Evolutionary conservation across 2,888 invertebrate genomes (phyloP).

Genomic region (Diogma glabrata): DNA sequence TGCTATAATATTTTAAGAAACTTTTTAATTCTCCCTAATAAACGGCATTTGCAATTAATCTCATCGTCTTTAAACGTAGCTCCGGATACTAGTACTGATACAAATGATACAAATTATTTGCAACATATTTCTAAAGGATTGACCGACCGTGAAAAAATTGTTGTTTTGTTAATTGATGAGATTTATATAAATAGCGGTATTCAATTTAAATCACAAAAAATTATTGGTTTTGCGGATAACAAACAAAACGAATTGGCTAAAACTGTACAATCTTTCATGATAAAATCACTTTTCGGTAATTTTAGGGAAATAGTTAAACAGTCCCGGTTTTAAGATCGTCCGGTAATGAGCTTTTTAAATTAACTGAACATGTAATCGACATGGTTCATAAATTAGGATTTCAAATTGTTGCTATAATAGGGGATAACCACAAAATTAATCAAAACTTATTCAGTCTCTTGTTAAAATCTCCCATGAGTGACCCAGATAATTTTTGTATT

Average conservation of each 20-base stretch:
- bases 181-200: slow-evolving; percentile 1
- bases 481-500: too few species aligned
- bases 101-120: too few species aligned
- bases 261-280: slow-evolving; percentile 1
- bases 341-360: background rate
- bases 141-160: background rate
- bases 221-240: background rate
- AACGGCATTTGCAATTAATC: too few species aligned
- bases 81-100: too few species aligned
- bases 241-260: background rate
- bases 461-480: too few species aligned
- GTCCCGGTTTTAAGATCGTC: background rate
- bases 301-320: slow-evolving; percentile 1
- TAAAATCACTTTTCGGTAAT: background rate
- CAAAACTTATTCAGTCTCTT: slow-evolving; percentile 2
- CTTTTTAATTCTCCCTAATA: too few species aligned
- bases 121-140: background rate
- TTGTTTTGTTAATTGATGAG: slow-evolving; percentile 3
- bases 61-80: too few species aligned
- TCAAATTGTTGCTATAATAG: background rate
- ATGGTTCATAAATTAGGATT: background rate
- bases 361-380: background rate
- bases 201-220: background rate
- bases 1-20: too few species aligned
- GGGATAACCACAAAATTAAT: background rate